Percentiles rank a stretch among this genome's conserved stretches.
These are phyloP conservation scores for Prosopocoilus inquinatus DNA, from an alignment of 2,888 invertebrate genomes.

Conservation along the genomic window DNA sequence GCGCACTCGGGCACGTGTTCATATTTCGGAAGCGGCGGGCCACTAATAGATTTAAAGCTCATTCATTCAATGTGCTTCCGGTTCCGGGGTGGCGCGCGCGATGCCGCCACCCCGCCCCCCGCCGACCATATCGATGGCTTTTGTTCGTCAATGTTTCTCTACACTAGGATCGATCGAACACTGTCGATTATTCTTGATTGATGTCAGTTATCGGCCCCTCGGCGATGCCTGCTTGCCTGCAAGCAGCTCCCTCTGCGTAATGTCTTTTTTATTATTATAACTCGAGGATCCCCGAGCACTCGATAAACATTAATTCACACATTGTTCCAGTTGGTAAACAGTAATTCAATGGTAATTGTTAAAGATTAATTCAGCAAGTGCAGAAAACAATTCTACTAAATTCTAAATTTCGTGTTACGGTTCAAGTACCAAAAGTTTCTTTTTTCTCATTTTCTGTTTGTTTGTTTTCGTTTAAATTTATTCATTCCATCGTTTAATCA, in stretches of 20 bases:
- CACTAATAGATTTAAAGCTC: slow-evolving; percentile 17
- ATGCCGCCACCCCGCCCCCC: neutral
- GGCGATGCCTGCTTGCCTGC: no score
- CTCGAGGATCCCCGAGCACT: neutral
- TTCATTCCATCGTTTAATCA: no score
- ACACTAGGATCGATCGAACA: slow-evolving; percentile 5
- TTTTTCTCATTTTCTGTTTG: no score
- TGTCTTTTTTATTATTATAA: slow-evolving; percentile 11
- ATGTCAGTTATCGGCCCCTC: slow-evolving; percentile 4
- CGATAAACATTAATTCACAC: no score
- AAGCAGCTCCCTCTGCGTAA: neutral
- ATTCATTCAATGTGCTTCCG: slow-evolving; percentile 7
- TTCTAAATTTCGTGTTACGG: no score
- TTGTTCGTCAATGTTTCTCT: slow-evolving; percentile 7
- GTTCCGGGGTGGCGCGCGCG: neutral
- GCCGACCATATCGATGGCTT: slow-evolving; percentile 2
- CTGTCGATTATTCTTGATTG: slow-evolving; percentile 9
- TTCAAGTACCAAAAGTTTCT: no score
- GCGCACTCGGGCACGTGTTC: slow-evolving; percentile 13
- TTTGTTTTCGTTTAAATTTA: no score
- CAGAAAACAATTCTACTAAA: no score
- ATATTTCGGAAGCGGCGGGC: slow-evolving; percentile 12
- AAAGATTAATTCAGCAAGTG: no score
- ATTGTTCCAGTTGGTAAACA: no score
- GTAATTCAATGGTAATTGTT: no score